These are phyloP conservation scores for Wiebesia pumilae DNA, from an alignment of 1,140 invertebrate species.

Conservation along the genomic window DNA sequence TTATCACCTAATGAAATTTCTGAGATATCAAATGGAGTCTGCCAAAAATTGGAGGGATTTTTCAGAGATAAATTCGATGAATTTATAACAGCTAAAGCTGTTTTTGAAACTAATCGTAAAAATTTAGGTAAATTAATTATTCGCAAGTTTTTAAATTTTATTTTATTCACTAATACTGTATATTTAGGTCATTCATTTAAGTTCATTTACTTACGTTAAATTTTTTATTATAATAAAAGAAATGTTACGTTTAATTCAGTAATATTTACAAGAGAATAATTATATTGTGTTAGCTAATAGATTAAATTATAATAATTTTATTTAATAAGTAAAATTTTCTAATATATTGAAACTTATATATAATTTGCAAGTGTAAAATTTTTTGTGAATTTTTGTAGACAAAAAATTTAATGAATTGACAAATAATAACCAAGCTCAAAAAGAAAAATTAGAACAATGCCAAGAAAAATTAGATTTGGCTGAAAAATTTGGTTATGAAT, in stretches of 20 bases:
- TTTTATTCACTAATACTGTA: no score
- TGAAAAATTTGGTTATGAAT: conserved; percentile 78
- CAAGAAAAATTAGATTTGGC: conserved; percentile 79
- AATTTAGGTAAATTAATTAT: conserved; percentile 74
- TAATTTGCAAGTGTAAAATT: neutral
- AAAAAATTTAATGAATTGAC: conserved; percentile 77
- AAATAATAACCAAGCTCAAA: conserved; percentile 77
- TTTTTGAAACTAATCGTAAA: conserved; percentile 79
- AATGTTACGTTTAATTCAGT: no score
- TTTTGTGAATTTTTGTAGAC: conserved; percentile 70
- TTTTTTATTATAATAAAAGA: neutral
- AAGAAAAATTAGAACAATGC: conserved; percentile 79
- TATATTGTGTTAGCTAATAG: neutral
- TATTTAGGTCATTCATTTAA: no score
- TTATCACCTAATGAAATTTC: conserved; percentile 72
- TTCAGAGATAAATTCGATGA: conserved; percentile 81
- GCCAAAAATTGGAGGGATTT: conserved; percentile 78
- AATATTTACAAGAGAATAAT: no score
- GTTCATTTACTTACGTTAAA: no score
- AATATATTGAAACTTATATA: no score
- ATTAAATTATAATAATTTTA: neutral
- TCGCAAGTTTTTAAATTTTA: no score
- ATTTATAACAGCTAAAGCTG: conserved; percentile 81
- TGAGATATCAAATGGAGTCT: conserved; percentile 71
- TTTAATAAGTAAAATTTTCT: neutral